Evolutionary conservation across 2,113 vertebrate genomes (phyloP), one percentile per base, ranked within the genome.

Genomic region (Xiphorhynchus elegans): DNA sequence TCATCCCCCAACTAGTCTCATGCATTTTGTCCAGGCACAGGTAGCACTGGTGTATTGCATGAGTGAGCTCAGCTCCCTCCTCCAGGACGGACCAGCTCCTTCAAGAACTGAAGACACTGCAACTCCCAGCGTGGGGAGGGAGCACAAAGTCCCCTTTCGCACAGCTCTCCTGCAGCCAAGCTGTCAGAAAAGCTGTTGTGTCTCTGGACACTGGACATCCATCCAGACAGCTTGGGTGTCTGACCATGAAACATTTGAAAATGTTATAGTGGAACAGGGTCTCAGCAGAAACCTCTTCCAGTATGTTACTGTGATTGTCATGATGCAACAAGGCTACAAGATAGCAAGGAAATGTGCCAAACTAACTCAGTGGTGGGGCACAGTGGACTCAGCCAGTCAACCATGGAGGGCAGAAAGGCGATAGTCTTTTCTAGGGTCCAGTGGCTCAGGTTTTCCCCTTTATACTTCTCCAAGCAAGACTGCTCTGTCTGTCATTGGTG

Each of bases 241-340:
- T 64, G 62, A 64, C 35, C 20, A 31, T 1, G 1, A 70, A 63
- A 13, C 23, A 5, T 68, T 78, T 59, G 60, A 58, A 85, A 73
- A 37, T 17, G 4, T 50, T 62, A 33, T 6, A 66, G 44, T 26
- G 29, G 37, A 74, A 68, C 31, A 67, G 6, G 24, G 28, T 58
- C 39, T 17, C 62, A 55, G 67, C 50, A 87, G 72, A 70, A 75
- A 26, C 50, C 24, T 69, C 31, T 23, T 67, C 13, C 23, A 50
- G 8, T 18, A 12, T 2, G 10, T 49, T 10, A 2, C 60, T n/a
- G 7, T 0, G 3, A 56, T 8, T 11, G 24, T 26, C 35, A 28
- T 69, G 44, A 11, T 21, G 26, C 2, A 4, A 7, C 26, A 73
- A 73, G 60, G 33, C 42, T 53, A 20, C 60, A 56, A 75, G 24